Evolutionary conservation across 2,113 vertebrate genomes (phyloP).

Genomic region (Muntiacus reevesi): DNA sequence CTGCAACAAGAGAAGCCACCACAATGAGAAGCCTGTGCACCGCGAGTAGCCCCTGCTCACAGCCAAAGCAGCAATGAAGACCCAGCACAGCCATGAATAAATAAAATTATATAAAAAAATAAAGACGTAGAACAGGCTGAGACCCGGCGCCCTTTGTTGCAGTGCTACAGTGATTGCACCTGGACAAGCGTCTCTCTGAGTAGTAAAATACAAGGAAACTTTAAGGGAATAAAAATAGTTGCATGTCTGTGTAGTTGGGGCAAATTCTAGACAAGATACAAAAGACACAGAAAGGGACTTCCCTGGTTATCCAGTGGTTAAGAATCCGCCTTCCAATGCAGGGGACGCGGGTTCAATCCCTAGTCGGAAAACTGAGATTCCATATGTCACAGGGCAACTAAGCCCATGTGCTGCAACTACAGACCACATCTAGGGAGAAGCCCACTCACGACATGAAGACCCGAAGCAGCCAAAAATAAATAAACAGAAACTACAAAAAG

Average conservation of each 20-base stretch:
- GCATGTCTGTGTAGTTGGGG: background rate
- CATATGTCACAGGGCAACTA: background rate
- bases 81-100: background rate
- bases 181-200: background rate
- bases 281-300: background rate
- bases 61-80: background rate
- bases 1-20: background rate
- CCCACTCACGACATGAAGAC: background rate
- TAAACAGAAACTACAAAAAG: background rate
- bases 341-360: accelerated
- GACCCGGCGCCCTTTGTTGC: background rate
- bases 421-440: background rate
- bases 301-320: background rate
- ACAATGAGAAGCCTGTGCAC: background rate
- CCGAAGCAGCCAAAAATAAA: background rate
- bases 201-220: background rate
- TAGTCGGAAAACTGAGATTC: background rate
- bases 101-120: background rate
- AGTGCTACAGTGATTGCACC: background rate
- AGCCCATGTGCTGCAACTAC: accelerated
- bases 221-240: background rate
- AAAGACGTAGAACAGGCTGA: background rate
- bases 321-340: background rate
- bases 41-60: background rate
- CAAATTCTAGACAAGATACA: background rate